These are phyloP conservation scores for Toxonevra muliebris DNA, from an alignment of 2,888 invertebrate species.

Conservation along the genomic window DNA sequence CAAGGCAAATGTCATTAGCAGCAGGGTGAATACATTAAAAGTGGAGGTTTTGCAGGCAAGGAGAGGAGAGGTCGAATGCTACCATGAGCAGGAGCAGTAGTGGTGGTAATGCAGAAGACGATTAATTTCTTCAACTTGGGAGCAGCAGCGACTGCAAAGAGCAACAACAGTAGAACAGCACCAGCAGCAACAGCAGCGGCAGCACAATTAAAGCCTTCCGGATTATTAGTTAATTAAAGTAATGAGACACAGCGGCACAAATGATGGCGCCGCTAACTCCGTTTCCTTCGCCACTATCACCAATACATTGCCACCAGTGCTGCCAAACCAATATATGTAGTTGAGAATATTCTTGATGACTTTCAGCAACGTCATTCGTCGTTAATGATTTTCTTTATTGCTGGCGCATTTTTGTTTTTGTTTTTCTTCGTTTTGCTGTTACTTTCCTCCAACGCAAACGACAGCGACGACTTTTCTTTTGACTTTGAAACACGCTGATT, in stretches of 20 bases:
- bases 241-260: conserved; percentile 36
- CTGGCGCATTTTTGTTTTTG: conserved; percentile 15
- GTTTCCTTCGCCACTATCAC: not conserved
- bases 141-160: not conserved
- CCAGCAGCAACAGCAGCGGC: not conserved
- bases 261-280: conserved; percentile 4
- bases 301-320: not conserved
- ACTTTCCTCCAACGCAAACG: conserved; percentile 31
- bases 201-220: conserved; percentile 39
- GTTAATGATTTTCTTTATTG: conserved; percentile 37
- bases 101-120: conserved; percentile 4
- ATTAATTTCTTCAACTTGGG: conserved; percentile 33
- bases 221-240: conserved; percentile 50
- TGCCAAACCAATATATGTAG: too few relatives aligned
- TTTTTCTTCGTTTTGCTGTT: conserved; percentile 20
- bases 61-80: not conserved
- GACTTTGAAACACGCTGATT: conserved; percentile 56
- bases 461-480: conserved; percentile 45
- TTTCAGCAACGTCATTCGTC: conserved; percentile 35
- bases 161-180: too few relatives aligned
- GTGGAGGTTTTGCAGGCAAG: not conserved
- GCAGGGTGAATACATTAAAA: not conserved
- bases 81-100: not conserved
- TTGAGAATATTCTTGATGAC: conserved; percentile 4
- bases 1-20: conserved; percentile 22